A percentile compares a stretch with the other conserved stretches of the same genome.
Conservation (phyloP, 37 sponge, comb jelly and placozoan species). For the Agelas oroides region DNA sequence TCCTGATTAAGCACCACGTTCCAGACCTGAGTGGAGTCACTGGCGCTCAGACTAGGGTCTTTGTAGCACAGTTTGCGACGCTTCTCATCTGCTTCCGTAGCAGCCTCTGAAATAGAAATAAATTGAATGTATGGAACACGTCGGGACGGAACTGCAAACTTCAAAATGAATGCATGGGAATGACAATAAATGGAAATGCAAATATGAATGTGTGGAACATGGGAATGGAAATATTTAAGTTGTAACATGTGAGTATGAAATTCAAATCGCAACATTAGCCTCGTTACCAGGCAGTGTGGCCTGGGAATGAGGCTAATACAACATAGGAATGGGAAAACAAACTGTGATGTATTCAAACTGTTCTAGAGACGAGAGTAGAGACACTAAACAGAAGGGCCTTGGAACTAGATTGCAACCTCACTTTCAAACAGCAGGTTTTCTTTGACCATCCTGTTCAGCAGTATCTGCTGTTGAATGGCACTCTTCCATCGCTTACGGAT, state of each 20-base stretch:
- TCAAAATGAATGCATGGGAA: too few relatives aligned
- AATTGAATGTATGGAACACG: too few relatives aligned
- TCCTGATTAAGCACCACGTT: neutral
- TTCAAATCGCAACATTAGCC: too few relatives aligned
- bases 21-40: conserved; percentile 20
- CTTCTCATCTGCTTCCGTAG: neutral
- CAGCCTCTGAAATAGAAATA: too few relatives aligned
- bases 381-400: too few relatives aligned
- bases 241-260: neutral
- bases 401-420: conserved; percentile 11
- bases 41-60: neutral
- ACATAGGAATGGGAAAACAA: neutral
- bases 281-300: too few relatives aligned
- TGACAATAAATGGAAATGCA: too few relatives aligned
- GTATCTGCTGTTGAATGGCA: conserved; percentile 79
- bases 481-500: conserved; percentile 62
- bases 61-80: conserved; percentile 35
- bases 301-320: neutral
- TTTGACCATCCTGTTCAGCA: conserved; percentile 71
- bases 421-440: conserved; percentile 41
- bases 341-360: neutral
- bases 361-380: neutral
- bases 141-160: too few relatives aligned
- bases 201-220: too few relatives aligned
- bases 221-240: too few relatives aligned